Evolutionary conservation across 2,888 invertebrate species (phyloP), one percentile per base, ranked within the genome.

Genomic region (Gastrophysa polygoni): DNA sequence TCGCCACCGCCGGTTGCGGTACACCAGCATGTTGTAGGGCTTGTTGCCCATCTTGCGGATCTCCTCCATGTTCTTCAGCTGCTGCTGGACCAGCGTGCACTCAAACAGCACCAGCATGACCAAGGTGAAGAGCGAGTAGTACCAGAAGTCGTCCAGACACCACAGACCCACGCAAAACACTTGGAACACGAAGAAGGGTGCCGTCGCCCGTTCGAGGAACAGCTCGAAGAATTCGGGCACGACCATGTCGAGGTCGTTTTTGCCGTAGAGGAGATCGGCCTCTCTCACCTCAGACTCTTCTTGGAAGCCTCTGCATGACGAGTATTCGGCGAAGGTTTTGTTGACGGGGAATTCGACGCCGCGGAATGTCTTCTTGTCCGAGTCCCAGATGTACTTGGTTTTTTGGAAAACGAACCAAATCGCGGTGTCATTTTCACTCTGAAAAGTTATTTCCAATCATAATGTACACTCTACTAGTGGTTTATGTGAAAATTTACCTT

Each of bases 161-260:
- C 99, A 99, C 1, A 99, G 84, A 10, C 92, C 94, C 48, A 99
- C 98, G 78, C 98, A 99, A 80, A 99, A 98, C 61, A 99, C 95
- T 91, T 99, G 99, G 82, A 99, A 99, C 4, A 99, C 98, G 82
- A 99, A 99, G 83, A 99, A 99, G 1, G 99, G 99, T 0, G 99
- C 98, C 0, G 98, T 98, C 0, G 99, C 99, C 73, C 99, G 86
- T 83, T 99, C 99, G 74, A 91, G 92, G 79, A 99, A 99, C 16
- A 99, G 84, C 82, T 98, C 97, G 85, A 90, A 88, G 78, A 99
- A 99, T 80, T 96, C 95, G 0, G 99, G 99, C 16, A 99, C 93
- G 61, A 95, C 96, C 90, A 91, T 91, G 68, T 89, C 86, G 85
- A 91, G 86, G 77, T 89, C 89, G 84, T 99, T 99, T 77, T 89